Conservation (phyloP, 2,888 invertebrate species). For the Troides oblongomaculatus region DNA sequence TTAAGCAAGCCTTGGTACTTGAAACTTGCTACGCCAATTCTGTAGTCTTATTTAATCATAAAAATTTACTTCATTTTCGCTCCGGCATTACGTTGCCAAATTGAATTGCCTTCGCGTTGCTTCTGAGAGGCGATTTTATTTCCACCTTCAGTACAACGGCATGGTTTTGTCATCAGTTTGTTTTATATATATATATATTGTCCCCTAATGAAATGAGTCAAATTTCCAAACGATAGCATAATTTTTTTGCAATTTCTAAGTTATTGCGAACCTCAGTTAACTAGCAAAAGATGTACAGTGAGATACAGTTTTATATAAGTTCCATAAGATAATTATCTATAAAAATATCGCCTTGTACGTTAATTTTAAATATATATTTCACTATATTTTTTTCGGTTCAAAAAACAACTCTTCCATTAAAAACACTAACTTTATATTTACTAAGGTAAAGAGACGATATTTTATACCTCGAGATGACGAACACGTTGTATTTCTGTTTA, state of each 20-base stretch:
- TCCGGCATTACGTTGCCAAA: conserved; percentile 26
- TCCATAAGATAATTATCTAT: too few relatives aligned
- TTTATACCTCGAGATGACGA: too few relatives aligned
- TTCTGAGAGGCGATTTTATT: conserved; percentile 28
- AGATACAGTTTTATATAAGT: too few relatives aligned
- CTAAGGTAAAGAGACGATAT: too few relatives aligned
- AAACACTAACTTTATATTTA: too few relatives aligned
- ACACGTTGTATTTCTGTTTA: too few relatives aligned
- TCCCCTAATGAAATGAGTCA: conserved; percentile 7
- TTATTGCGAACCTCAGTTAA: neutral
- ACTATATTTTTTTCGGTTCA: too few relatives aligned
- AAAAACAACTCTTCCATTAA: too few relatives aligned
- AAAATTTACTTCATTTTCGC: conserved; percentile 31
- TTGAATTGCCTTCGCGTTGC: conserved; percentile 27
- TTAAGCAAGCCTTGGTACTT: conserved; percentile 16
- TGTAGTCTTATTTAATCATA: conserved; percentile 31
- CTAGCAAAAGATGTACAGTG: too few relatives aligned
- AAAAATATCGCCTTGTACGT: too few relatives aligned
- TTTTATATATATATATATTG: conserved; percentile 5
- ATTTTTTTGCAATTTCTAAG: neutral
- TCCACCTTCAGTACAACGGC: conserved; percentile 24
- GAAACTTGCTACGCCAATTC: conserved; percentile 26
- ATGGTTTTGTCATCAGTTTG: conserved; percentile 16
- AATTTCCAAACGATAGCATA: neutral
- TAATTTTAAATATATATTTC: too few relatives aligned